Percentiles rank a stretch among this genome's conserved stretches.
phyloP scores from a whole-genome alignment of 2,113 vertebrate species.

The Holacanthus passer region DNA sequence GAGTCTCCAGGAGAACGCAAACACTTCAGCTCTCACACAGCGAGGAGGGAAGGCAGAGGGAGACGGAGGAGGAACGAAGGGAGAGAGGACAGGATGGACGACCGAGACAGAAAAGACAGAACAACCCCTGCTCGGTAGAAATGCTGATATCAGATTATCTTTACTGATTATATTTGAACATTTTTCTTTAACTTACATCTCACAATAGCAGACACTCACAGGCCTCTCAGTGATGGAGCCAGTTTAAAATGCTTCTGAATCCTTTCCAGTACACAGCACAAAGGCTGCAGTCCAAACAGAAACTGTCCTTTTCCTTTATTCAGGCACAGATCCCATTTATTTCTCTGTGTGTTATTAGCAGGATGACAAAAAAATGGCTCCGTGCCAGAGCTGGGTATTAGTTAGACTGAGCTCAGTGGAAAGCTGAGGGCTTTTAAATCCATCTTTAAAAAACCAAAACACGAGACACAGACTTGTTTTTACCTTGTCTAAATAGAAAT shows the following conservation, averaged over 20 bases:
- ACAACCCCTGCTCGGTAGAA: too few relatives aligned
- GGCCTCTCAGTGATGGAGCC: not conserved
- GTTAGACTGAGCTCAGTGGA: slow-evolving; percentile 9
- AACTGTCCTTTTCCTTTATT: not conserved
- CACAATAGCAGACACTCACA: too few relatives aligned
- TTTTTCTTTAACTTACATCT: too few relatives aligned
- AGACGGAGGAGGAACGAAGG: not conserved
- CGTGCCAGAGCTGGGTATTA: slow-evolving; percentile 3
- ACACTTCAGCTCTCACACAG: slow-evolving; percentile 15
- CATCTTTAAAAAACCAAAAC: slow-evolving; percentile 18
- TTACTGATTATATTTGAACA: too few relatives aligned
- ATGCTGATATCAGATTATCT: too few relatives aligned
- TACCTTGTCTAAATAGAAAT: slow-evolving; percentile 1
- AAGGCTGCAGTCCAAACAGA: not conserved
- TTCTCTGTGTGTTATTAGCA: not conserved
- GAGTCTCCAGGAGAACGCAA: slow-evolving; percentile 36
- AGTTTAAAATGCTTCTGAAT: slow-evolving; percentile 9
- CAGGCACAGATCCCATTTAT: slow-evolving; percentile 16
- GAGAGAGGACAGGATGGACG: not conserved
- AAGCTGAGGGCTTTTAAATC: slow-evolving; percentile 21
- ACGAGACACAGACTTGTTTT: not conserved
- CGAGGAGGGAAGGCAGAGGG: not conserved
- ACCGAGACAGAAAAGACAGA: too few relatives aligned
- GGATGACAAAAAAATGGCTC: not conserved
- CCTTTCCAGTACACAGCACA: not conserved